These are phyloP conservation scores for Apteryx owenii DNA, from an alignment of 2,113 vertebrate genomes.

Conservation along the genomic window DNA sequence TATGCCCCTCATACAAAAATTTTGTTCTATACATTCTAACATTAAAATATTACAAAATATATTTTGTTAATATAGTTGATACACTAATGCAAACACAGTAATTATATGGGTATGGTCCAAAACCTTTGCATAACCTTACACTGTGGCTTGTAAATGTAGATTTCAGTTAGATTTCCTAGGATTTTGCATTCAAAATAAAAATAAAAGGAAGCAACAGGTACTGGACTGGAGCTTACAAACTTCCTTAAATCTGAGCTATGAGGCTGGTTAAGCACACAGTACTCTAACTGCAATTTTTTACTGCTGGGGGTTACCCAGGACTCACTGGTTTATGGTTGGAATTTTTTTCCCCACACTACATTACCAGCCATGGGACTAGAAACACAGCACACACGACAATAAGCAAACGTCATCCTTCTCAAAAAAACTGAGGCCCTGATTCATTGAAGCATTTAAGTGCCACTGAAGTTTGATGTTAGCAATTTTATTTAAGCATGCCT, in stretches of 20 bases:
- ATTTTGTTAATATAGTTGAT: neutral
- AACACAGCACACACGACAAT: neutral
- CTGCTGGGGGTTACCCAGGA: neutral
- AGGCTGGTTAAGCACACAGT: neutral
- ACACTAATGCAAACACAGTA: neutral
- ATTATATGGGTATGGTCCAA: neutral
- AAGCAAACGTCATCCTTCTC: neutral
- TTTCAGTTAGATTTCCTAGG: neutral
- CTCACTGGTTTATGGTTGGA: neutral
- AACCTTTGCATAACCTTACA: accelerated
- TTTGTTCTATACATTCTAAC: neutral
- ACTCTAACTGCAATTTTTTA: neutral
- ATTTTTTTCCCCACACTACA: neutral
- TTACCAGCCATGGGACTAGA: neutral
- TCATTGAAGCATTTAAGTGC: accelerated
- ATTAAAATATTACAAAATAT: neutral
- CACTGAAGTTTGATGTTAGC: neutral
- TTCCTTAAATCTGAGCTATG: neutral
- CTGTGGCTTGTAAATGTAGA: neutral
- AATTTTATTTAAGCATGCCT: neutral
- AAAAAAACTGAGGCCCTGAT: too few species aligned
- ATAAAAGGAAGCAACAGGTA: neutral
- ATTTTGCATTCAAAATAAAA: neutral
- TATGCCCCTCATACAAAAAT: neutral
- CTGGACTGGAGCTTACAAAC: neutral